These are phyloP conservation scores for Pseudorhiza aurosa DNA, from an alignment of 30 jellyfish, hydroid and myxozoan genomes.

Conservation along the genomic window DNA sequence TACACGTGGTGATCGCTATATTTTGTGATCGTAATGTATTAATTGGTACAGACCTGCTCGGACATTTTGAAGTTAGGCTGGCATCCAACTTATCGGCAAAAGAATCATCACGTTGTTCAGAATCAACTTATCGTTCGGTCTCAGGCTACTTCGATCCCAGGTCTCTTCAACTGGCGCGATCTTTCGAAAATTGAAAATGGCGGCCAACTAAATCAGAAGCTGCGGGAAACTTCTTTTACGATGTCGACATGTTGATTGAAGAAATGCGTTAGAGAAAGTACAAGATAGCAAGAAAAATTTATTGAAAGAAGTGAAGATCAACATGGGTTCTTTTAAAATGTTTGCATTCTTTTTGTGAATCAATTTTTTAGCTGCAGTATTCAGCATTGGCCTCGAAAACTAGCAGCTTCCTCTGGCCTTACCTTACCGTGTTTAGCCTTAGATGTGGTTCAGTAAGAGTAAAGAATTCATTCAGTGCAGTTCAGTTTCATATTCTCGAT, in stretches of 20 bases:
- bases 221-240: neutral
- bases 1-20: too few relatives aligned
- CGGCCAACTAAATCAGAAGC: neutral
- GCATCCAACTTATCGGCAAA: constrained; percentile 9
- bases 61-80: constrained; percentile 42
- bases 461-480: too few relatives aligned
- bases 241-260: neutral
- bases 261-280: neutral
- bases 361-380: too few relatives aligned
- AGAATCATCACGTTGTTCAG: constrained; percentile 70
- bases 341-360: neutral
- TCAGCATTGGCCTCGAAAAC: too few relatives aligned
- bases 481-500: too few relatives aligned
- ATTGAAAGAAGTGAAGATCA: neutral
- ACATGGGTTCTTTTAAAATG: neutral
- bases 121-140: constrained; percentile 40
- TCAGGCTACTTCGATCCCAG: constrained; percentile 61
- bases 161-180: constrained; percentile 42
- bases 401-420: too few relatives aligned
- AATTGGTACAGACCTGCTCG: constrained; percentile 47
- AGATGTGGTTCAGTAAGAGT: too few relatives aligned
- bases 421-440: too few relatives aligned
- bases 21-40: too few relatives aligned
- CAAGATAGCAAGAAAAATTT: neutral
- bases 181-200: constrained; percentile 32